phyloP scores from a whole-genome alignment of 2,888 invertebrate genomes.

The Electrophaes corylata region DNA sequence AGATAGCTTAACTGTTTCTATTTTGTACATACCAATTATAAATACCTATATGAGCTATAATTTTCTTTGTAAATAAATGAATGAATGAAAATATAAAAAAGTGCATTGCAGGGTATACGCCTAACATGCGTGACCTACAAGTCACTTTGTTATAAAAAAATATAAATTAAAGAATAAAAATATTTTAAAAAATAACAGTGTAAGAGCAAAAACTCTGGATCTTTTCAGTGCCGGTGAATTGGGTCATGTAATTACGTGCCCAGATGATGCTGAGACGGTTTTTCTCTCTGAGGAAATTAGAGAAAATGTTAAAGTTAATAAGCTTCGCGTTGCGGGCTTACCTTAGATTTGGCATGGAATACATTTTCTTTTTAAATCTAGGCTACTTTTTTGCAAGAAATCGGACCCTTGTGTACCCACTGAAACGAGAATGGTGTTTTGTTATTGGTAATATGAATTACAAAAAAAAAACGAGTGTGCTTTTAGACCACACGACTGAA shows the following conservation, averaged over 20 bases:
- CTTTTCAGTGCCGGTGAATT: slow-evolving; percentile 41
- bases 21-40: no score
- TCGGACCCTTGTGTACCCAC: background rate
- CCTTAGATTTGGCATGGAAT: slow-evolving; percentile 22
- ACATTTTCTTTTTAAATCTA: slow-evolving; percentile 21
- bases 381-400: background rate
- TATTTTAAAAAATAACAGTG: background rate
- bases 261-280: slow-evolving; percentile 39
- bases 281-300: slow-evolving; percentile 48
- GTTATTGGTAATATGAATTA: no score
- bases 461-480: no score
- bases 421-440: background rate
- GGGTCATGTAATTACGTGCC: slow-evolving; percentile 52
- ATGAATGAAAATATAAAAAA: no score
- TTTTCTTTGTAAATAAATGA: no score
- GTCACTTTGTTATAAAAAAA: no score
- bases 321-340: slow-evolving; percentile 28
- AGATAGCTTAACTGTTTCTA: no score
- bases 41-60: no score
- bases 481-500: no score
- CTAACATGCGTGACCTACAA: no score
- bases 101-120: no score
- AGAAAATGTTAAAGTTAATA: slow-evolving; percentile 32
- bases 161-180: no score
- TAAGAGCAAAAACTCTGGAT: background rate